These are phyloP conservation scores for Hofmannophila pseudospretella DNA, from an alignment of 2,888 invertebrate species.

Conservation along the genomic window DNA sequence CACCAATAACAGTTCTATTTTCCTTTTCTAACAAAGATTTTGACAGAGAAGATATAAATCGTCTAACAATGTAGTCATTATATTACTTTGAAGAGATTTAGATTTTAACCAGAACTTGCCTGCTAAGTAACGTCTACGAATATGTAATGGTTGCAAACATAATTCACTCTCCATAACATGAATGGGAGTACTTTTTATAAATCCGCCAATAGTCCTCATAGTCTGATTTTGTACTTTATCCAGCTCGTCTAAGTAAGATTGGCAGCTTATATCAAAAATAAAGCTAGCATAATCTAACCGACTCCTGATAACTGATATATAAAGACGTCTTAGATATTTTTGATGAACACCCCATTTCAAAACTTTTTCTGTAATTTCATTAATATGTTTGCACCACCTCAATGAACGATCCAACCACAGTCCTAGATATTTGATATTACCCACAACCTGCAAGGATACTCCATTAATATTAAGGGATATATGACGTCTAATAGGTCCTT, in stretches of 20 bases:
- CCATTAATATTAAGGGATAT: conserved; percentile 3
- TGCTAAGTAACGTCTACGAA: conserved; percentile 14
- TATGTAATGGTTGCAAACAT: conserved; percentile 11
- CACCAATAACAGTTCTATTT: conserved; percentile 12
- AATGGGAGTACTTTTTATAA: conserved; percentile 17
- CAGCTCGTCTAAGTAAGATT: conserved; percentile 14
- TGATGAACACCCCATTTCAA: conserved; percentile 27
- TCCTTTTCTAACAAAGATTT: conserved; percentile 10
- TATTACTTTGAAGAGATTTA: conserved; percentile 4
- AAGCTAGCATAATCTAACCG: conserved; percentile 19
- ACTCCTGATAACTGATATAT: conserved; percentile 19
- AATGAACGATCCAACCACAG: conserved; percentile 22
- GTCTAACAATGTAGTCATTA: background rate
- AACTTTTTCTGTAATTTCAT: conserved; percentile 15
- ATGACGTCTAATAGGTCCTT: conserved; percentile 5
- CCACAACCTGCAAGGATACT: background rate
- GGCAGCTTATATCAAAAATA: conserved; percentile 10
- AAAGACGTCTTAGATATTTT: conserved; percentile 20
- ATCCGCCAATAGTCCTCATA: conserved; percentile 17
- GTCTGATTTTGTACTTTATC: conserved; percentile 18
- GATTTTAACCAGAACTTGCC: conserved; percentile 14
- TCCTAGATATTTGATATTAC: conserved; percentile 23
- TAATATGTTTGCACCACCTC: conserved; percentile 23
- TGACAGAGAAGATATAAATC: conserved; percentile 1
- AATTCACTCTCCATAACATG: no score